Evolutionary conservation across 2,888 invertebrate genomes (phyloP).

Genomic region (Panopea generosa): DNA sequence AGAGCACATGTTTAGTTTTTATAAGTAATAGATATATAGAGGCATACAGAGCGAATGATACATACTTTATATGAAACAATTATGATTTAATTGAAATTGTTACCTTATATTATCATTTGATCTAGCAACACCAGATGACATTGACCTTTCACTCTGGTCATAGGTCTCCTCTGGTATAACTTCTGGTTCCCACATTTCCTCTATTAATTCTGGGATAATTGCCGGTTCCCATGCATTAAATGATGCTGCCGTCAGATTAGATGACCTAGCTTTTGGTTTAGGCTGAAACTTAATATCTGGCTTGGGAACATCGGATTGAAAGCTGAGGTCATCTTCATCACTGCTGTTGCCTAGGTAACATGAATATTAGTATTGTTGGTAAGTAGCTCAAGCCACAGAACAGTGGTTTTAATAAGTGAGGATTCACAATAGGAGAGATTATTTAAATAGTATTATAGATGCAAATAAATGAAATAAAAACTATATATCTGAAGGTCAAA

Average conservation of each 20-base stretch:
- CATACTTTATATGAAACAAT: no score
- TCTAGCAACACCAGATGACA: slow-evolving; percentile 3
- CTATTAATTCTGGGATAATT: no score
- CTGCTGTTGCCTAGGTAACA: slow-evolving; percentile 65
- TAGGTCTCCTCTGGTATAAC: slow-evolving; percentile 20
- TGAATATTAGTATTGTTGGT: background rate
- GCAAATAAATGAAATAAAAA: no score
- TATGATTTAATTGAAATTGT: no score
- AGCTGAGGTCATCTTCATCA: slow-evolving; percentile 69
- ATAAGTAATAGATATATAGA: no score
- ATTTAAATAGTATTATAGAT: no score
- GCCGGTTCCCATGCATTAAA: slow-evolving; percentile 5
- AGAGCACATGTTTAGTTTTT: no score
- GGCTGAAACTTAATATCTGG: slow-evolving; percentile 15
- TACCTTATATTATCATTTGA: no score
- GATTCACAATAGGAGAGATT: no score
- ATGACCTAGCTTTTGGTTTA: background rate
- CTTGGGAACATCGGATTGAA: slow-evolving; percentile 34
- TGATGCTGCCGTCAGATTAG: background rate
- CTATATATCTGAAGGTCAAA: no score
- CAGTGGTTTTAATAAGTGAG: no score
- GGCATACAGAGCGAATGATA: no score
- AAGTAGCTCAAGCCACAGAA: background rate
- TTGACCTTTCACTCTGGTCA: slow-evolving; percentile 8
- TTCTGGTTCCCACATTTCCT: slow-evolving; percentile 21